Base-by-base conservation (phyloP, 2,888 invertebrate species). In the Pyralis farinalis region DNA sequence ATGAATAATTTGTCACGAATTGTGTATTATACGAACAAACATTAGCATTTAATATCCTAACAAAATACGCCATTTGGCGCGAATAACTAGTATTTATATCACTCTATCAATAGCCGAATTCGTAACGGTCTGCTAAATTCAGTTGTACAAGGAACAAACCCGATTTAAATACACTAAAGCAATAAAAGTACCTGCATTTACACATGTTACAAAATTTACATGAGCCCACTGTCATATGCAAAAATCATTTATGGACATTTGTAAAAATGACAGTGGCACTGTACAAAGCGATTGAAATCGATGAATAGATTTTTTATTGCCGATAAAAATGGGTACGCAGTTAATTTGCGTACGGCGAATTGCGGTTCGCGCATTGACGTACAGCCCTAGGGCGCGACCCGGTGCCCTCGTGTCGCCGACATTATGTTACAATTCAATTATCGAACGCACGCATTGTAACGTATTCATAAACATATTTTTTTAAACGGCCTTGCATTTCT, bases 191-290 rank as follows among this genome's bases (percentile, higher is more conserved):
- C 78, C 78, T 78, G 78, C 65, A 58, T 71, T 63, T 69, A 70
- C 77, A 82, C 83, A 78, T 82, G 82, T 82, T 73, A 70, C 63
- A 47, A 71, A 78, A 80, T 74, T 60, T 71, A 66, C 78, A 82
- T 78, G 60, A 58, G 63, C 63, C 69, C 63, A 63, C 51, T 53
- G 76, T 72, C 84, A 84, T 86, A 87, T 88, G 87, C 78, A 85
- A 87, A 88, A 87, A 82, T 81, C 83, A 79, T 86, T 87, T 86
- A 82, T 79, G 69, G 73, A 69, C 70, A 70, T 83, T 85, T 81
- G 80, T n/a, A 80, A 83, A 75, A 71, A 75, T 71, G 75, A 71
- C 74, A 56, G 49, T 51, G 75, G 78, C 83, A 73, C 81, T 78
- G 84, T 70, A 73, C 68, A 59, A 60, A 65, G 70, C 75, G 77